Base-by-base conservation (phyloP, 2,113 vertebrate genomes). In the Toxotes jaculatrix region DNA sequence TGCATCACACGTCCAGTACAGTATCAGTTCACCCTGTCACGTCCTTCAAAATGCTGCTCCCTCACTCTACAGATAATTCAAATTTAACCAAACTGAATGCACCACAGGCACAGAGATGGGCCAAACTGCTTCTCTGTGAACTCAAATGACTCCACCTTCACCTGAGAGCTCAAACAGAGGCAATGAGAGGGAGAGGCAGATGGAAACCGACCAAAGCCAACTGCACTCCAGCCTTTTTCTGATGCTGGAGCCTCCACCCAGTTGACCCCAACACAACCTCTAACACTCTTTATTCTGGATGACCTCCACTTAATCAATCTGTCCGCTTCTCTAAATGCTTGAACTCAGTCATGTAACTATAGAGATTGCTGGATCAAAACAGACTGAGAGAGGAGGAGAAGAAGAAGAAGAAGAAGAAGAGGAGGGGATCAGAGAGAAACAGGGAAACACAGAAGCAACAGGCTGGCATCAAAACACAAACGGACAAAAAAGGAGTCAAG, bases 161-260 rank as follows among this genome's bases (percentile, higher is more conserved):
- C 21, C 72, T 72, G 61, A 21, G 68, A 63, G 47, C 62, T 71
- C 60, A 55, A 36, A 72, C 57, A 56, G 34, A 68, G 70, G 53
- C 27, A 36, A 3, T 10, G 27, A 69, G 64, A 77, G 31, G 63
- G 63, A 77, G 77, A 45, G 67, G 61, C 69, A 23, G 71, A 70
- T 70, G 64, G 55, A 83, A 88, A 79, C 5, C n/a, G 42, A 85
- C 79, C 75, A 71, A 77, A 86, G 10, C 36, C 38, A 85, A 79
- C 59, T 51, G 7, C 61, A 36, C 34, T 23, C 16, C 59, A 66
- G 49, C 66, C 43, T 47, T 40, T 32, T 62, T 77, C 57, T 53
- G 23, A 53, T 10, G 4, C 65, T 17, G 9, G 17, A 63, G 67
- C 76, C 65, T 60, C 71, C 43, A 43, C 67, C 23, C 51, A 34